Conservation (phyloP, 2,113 vertebrate genomes). For the Pitta sordida region DNA sequence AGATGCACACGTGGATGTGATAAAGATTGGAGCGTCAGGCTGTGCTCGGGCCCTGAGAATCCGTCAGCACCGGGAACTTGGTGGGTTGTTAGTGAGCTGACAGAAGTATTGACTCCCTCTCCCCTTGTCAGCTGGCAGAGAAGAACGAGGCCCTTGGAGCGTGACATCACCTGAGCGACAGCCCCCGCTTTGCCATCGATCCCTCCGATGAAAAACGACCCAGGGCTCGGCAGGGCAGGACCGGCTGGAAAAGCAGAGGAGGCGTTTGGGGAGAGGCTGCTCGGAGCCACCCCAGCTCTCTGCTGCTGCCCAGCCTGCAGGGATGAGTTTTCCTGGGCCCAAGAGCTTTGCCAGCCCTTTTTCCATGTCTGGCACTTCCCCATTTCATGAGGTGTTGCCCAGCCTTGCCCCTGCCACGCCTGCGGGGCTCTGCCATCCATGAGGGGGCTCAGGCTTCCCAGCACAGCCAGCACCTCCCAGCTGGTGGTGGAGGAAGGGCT, state of each 20-base stretch:
- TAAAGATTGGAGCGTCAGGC: not conserved
- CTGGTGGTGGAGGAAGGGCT: not conserved
- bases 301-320: not conserved
- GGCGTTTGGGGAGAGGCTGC: not conserved
- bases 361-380: not conserved
- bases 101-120: not conserved
- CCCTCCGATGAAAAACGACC: slow-evolving; percentile 74
- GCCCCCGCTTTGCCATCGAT: slow-evolving; percentile 69
- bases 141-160: slow-evolving; percentile 17
- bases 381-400: not conserved
- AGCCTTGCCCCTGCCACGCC: not conserved
- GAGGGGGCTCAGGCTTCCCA: not conserved
- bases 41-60: not conserved
- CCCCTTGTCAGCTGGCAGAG: not conserved
- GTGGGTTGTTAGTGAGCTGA: slow-evolving; percentile 4
- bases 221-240: slow-evolving; percentile 32
- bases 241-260: not conserved
- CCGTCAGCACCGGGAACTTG: not conserved
- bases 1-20: rapidly evolving
- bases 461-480: not conserved
- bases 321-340: not conserved
- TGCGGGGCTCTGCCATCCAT: not conserved
- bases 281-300: not conserved
- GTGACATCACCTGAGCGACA: slow-evolving; percentile 51
- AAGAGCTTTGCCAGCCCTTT: not conserved